Conservation (phyloP, 2,888 invertebrate species). For the Polydrusus cervinus region DNA sequence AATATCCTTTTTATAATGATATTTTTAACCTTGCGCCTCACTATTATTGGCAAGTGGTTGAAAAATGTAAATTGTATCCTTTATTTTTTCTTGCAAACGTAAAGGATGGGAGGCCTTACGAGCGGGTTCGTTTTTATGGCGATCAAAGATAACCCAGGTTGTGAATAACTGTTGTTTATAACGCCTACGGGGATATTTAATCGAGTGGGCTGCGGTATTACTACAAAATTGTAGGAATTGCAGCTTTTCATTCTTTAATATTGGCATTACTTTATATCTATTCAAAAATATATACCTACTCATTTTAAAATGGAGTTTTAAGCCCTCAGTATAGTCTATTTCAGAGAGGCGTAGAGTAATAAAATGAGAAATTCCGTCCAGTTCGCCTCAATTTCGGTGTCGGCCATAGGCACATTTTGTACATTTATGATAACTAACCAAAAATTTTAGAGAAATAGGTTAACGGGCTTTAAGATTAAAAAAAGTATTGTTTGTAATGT, state of each 20-base stretch:
- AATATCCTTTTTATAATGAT: slow-evolving; percentile 9
- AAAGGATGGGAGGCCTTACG: slow-evolving; percentile 13
- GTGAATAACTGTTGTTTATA: slow-evolving; percentile 42
- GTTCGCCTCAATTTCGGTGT: too few relatives aligned
- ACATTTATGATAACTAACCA: too few relatives aligned
- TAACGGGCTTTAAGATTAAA: too few relatives aligned
- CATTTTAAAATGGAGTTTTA: too few relatives aligned
- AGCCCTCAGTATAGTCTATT: too few relatives aligned
- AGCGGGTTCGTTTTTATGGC: slow-evolving; percentile 35
- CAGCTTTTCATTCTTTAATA: neutral
- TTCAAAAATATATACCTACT: too few relatives aligned
- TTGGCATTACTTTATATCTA: neutral
- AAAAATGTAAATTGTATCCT: slow-evolving; percentile 22
- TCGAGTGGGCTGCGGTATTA: slow-evolving; percentile 17
- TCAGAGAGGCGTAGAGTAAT: too few relatives aligned
- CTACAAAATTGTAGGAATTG: slow-evolving; percentile 16
- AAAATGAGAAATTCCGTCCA: too few relatives aligned
- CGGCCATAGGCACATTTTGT: too few relatives aligned
- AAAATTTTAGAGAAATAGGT: too few relatives aligned
- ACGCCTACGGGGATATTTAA: slow-evolving; percentile 34
- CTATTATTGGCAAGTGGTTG: slow-evolving; percentile 10
- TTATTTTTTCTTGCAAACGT: slow-evolving; percentile 26
- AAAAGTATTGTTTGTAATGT: too few relatives aligned
- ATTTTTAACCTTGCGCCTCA: slow-evolving; percentile 17
- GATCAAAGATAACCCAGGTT: slow-evolving; percentile 33